Evolutionary conservation across 2,797 vertebrate species (phyloP), one percentile per base, ranked within the genome.

Genomic region (Morelia viridis): DNA sequence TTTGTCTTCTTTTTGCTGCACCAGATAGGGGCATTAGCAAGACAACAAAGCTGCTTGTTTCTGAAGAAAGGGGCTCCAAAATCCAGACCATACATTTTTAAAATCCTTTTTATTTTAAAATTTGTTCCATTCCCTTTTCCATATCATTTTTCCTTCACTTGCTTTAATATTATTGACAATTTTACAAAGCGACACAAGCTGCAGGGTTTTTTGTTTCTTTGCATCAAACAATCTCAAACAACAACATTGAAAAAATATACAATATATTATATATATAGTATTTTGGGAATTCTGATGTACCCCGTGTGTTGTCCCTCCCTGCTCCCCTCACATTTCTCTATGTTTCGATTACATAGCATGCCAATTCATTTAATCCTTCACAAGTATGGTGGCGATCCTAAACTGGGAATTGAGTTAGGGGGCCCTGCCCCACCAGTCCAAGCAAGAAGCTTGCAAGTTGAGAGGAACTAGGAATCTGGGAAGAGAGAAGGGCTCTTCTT

Each of bases 161-260:
- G 50, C 91, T 94, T 94, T 61, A 95, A 95, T 94, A 95, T 92
- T 97, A 96, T 94, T 88, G 65, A 96, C 96, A 96, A 88, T 95
- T 96, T 96, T 97, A 97, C 96, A 97, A 94, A 97, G 96, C 94
- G 91, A 97, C 96, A 96, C 96, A 97, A 97, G 96, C 96, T 96
- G 96, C 95, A 94, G 94, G 94, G 80, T 15, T 68, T 91, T 95
- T 91, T 90, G 2, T 91, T 93, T 53, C 94, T 97, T 95, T 95
- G 94, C 96, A 93, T 97, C 95, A 94, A 96, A 97, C 96, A 2
- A 97, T 96, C 92, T 97, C 97, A 97, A 96, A 97, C 93, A 31
- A 97, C 96, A 94, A 97, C 97, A 97, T 92, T 98, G 97, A 97
- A 98, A 98, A 98, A 97, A 97, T 98, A 98, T 97, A 97, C 97